Evolutionary conservation across 1,140 invertebrate genomes (phyloP), one percentile per base, ranked within the genome.

Genomic region (Samia ricini): DNA sequence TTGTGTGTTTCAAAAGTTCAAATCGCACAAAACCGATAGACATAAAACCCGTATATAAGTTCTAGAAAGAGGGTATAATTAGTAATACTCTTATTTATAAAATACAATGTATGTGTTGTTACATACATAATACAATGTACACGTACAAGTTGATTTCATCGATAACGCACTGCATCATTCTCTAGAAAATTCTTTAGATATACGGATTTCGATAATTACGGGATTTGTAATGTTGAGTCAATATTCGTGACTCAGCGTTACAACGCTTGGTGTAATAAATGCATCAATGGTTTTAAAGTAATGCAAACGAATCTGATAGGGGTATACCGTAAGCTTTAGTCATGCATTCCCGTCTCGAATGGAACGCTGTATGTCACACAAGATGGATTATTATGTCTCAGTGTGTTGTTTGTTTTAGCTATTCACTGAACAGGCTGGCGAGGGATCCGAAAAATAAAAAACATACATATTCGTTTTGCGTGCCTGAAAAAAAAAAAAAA

Each of bases 191-290:
- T 29, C 26, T 29, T 29, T 29, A 29, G n/a, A n/a, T 5, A 8
- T 10, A 29, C 26, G 26, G 6, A 8, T 29, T 7, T 3, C 6
- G n/a, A 15, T 3, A 15, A 56, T 12, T 6, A 19, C 29, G 26
- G 55, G 55, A 56, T n/a, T n/a, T 29, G 19, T 29, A 56, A 56
- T 18, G 52, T 5, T 55, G 55, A 56, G 15, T 56, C 56, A 57
- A 18, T 8, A 2, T 52, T 15, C 4, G 5, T 57, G 56, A 57
- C 20, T 57, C 29, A 57, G 56, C 29, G 6, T 5, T 57, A 57
- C 18, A 19, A n/a, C n/a, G 42, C 33, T 36, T 2, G 20, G 52
- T 15, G 26, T 33, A 57, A 57, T 57, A 36, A 57, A 57, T 42
- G 42, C 26, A 19, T 33, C 24, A 57, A 57, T 36, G 26, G 18